Conservation (phyloP, 92 coral and sea anemone species). For the Parazoanthus darwini region DNA sequence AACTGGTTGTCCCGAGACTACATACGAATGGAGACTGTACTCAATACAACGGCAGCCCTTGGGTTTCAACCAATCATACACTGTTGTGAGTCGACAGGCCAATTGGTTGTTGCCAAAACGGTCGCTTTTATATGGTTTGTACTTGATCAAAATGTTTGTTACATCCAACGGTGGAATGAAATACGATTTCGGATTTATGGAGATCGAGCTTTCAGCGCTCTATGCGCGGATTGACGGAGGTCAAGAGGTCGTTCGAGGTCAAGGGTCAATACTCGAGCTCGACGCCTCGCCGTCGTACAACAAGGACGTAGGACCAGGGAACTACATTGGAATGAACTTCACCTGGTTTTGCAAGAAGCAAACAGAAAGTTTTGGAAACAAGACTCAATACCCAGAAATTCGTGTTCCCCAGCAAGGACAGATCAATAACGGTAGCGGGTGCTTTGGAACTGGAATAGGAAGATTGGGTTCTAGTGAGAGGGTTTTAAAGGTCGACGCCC, state of each 20-base stretch:
- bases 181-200: constrained; percentile 3
- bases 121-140: neutral
- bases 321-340: constrained; percentile 16
- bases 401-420: neutral
- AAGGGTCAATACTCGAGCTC: constrained; percentile 1
- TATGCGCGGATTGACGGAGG: constrained; percentile 22
- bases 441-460: constrained; percentile 34
- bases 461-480: neutral
- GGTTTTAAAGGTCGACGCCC: neutral
- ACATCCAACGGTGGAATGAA: neutral
- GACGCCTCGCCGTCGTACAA: constrained; percentile 11
- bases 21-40: constrained; percentile 9
- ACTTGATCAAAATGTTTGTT: neutral
- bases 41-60: neutral
- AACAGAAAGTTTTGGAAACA: constrained; percentile 12
- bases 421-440: neutral
- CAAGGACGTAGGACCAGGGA: constrained; percentile 6
- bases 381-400: neutral
- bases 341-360: constrained; percentile 26
- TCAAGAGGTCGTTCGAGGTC: neutral
- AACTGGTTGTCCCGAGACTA: neutral
- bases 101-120: constrained; percentile 8
- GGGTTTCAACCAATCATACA: neutral
- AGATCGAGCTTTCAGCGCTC: neutral
- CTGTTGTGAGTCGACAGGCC: neutral